A percentile compares a stretch with the other conserved stretches of the same genome.
These are phyloP conservation scores for Hydroisotoma schaefferi DNA, from an alignment of 2,888 invertebrate species.

Conservation along the genomic window DNA sequence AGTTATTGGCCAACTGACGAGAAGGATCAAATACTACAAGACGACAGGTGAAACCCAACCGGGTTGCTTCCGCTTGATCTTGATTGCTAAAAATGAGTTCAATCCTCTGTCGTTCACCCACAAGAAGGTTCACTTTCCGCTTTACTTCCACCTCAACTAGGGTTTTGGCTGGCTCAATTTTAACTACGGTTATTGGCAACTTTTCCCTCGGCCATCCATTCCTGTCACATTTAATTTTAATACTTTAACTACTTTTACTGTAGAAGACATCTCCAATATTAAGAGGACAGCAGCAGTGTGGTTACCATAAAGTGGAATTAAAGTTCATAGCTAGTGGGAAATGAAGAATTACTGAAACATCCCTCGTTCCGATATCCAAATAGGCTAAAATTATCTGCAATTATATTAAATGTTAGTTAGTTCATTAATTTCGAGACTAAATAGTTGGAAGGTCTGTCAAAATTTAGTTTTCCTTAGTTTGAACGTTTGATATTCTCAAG, in stretches of 20 bases:
- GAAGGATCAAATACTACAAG: conserved; percentile 25
- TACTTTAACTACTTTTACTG: neutral
- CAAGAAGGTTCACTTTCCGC: conserved; percentile 33
- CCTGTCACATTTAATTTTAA: conserved; percentile 9
- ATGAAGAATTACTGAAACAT: conserved; percentile 41
- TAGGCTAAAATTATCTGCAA: too few species aligned
- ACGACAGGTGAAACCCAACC: conserved; percentile 18
- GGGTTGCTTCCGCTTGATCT: conserved; percentile 23
- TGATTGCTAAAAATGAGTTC: conserved; percentile 35
- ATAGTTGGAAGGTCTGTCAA: too few species aligned
- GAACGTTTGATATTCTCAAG: too few species aligned
- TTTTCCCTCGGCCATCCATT: conserved; percentile 25
- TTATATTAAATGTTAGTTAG: too few species aligned
- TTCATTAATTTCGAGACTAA: too few species aligned
- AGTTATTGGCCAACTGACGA: too few species aligned
- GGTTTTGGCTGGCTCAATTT: conserved; percentile 41
- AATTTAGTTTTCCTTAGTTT: too few species aligned
- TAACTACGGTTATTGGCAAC: conserved; percentile 20
- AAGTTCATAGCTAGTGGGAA: conserved; percentile 27
- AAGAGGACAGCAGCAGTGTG: too few species aligned
- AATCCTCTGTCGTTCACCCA: conserved; percentile 42
- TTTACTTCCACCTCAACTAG: conserved; percentile 29
- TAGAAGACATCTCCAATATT: too few species aligned
- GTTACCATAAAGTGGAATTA: conserved; percentile 35
- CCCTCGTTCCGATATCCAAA: conserved; percentile 43